Base-by-base conservation (phyloP, 2,888 invertebrate species). In the Latheticus oryzae region DNA sequence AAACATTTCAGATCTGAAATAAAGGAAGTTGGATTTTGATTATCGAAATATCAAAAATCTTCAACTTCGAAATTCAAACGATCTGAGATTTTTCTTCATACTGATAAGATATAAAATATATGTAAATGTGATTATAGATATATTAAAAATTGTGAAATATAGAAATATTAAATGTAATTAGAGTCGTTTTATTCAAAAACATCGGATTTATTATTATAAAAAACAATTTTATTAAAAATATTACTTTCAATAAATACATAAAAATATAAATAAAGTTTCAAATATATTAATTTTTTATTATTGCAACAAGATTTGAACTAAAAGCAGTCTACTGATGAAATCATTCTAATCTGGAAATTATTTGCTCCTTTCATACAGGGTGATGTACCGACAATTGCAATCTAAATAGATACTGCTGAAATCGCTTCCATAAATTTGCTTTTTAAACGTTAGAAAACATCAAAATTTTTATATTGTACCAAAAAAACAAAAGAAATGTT, bases 91-190 rank as follows among this genome's bases (percentile, higher is more conserved):
- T 61, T 64, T 64, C 66, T 63, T 38, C 28, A 62, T 60, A 58
- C 60, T 60, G 56, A 65, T 63, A 69, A 66, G 62, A 69, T 69
- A 71, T 70, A 66, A 70, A 67, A 72, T 74, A 72, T 73, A 74
- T 74, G 73, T 75, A 75, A 72, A 74, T 75, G 75, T 75, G 73
- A 75, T 73, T 71, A 74, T 73, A 74, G 73, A 73, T 74, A 75
- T 75, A 76, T 72, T 74, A 72, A 73, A 72, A 74, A 73, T 73
- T 75, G 75, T 75, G 75, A 76, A 76, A 76, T 75, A 76, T 76
- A 76, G 75, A 73, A 73, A 72, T 74, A 75, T 71, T 74, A 75
- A 74, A 75, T 75, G 74, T 47, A 47, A 7, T 17, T 8, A 3
- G 1, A 1, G 9, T 2, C n/a, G 23, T 17, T 16, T 35, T 17